These are phyloP conservation scores for Drosophila rubida DNA, from an alignment of 2,888 invertebrate genomes.

Conservation along the genomic window DNA sequence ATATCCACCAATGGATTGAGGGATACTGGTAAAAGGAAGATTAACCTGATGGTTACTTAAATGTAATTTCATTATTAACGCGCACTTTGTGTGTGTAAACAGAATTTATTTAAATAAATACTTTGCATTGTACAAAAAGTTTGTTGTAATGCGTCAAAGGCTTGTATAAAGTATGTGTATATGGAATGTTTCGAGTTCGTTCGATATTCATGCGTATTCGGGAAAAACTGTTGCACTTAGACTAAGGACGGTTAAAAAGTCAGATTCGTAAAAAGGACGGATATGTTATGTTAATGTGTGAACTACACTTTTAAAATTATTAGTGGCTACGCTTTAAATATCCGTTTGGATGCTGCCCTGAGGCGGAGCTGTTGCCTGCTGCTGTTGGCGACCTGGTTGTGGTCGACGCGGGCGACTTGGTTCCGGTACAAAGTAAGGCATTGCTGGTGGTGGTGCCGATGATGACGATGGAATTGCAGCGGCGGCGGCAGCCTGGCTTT, in stretches of 20 bases:
- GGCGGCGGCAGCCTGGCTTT: slow-evolving; percentile 59
- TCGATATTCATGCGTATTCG: slow-evolving; percentile 34
- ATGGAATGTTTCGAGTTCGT: slow-evolving; percentile 31
- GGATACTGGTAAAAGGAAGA: not conserved
- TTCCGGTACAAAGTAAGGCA: slow-evolving; percentile 72
- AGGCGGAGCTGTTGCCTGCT: slow-evolving; percentile 57
- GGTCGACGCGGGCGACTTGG: slow-evolving; percentile 81
- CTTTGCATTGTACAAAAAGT: slow-evolving; percentile 28
- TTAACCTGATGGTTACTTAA: not conserved
- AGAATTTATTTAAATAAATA: slow-evolving; percentile 45
- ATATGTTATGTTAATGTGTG: slow-evolving; percentile 27
- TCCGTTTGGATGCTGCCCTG: slow-evolving; percentile 88
- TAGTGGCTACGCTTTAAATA: slow-evolving; percentile 86
- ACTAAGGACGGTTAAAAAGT: slow-evolving; percentile 22
- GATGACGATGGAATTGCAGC: slow-evolving; percentile 28
- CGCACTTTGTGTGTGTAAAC: slow-evolving; percentile 30
- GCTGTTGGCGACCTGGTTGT: slow-evolving; percentile 64
- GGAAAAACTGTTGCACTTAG: slow-evolving; percentile 34
- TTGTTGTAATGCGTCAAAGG: slow-evolving; percentile 19
- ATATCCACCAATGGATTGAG: not conserved
- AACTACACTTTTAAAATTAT: slow-evolving; percentile 6
- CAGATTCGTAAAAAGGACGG: slow-evolving; percentile 37
- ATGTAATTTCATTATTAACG: not conserved
- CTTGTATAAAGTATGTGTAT: slow-evolving; percentile 27
- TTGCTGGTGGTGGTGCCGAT: slow-evolving; percentile 30